Base-by-base conservation (phyloP, 2,888 invertebrate genomes). In the Sinodicranocentrus sp. region DNA sequence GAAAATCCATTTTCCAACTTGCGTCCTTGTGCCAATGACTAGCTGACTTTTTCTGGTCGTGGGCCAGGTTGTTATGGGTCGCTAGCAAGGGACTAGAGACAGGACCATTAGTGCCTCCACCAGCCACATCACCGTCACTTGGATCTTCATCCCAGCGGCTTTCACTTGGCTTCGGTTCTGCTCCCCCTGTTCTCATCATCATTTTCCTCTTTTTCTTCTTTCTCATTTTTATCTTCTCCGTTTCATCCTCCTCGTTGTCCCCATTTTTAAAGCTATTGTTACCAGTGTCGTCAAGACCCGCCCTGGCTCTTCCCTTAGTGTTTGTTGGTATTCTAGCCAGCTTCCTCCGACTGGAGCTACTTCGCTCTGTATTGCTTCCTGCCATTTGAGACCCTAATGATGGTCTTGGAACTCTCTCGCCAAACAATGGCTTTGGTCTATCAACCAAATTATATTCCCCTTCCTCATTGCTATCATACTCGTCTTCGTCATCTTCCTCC, bases 31-130 rank as follows among this genome's bases (percentile, higher is more conserved):
- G 68, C 80, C 80, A 73, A 72, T 80, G 78, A 65, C 72, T 82
- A 59, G 52, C 68, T 63, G 67, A 67, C 73, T 68, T 70, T 82
- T 82, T 82, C 75, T 82, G 82, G 82, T 82, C 82, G 39, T 52
- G 70, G 68, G 82, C 82, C 82, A 82, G 68, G 68, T 80, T 80
- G 57, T 80, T 71, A 70, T 39, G 75, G 76, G 59, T 75, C 70
- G 68, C 33, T 23, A 43, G 25, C 44, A 28, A 26, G 52, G 28
- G 19, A 28, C 57, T 71, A 43, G 43, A 23, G 28, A 13, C 23
- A 39, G 71, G 63, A 17, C 61, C 59, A 39, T 65, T 54, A 57
- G 28, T 26, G 44, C 6, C 25, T 25, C 25, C 19, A 21, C 52
- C 28, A 54, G 52, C 63, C 48, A 33, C 71, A 23, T 76, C 70